phyloP scores from a whole-genome alignment of 2,888 invertebrate genomes.

The Leptinotarsa haldemani region DNA sequence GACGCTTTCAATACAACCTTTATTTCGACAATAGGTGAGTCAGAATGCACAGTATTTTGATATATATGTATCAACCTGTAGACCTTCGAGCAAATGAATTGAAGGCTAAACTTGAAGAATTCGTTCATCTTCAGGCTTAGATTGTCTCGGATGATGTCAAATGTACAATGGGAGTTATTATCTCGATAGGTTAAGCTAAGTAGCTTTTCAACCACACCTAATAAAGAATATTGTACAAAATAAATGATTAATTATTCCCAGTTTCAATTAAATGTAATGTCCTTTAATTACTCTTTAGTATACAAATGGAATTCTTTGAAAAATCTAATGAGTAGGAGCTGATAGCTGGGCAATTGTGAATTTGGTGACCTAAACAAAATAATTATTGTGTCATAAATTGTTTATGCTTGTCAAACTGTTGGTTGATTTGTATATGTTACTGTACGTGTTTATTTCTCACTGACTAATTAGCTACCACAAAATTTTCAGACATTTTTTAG shows the following conservation, averaged over 20 bases:
- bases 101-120: conserved; percentile 37
- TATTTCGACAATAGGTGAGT: conserved; percentile 94
- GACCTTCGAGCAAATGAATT: conserved; percentile 46
- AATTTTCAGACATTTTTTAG: not conserved
- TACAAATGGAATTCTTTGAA: conserved; percentile 28
- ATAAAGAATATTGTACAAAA: conserved; percentile 34
- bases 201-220: conserved; percentile 50
- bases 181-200: conserved; percentile 39
- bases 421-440: conserved; percentile 18
- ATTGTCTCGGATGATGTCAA: conserved; percentile 23
- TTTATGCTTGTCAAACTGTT: conserved; percentile 22
- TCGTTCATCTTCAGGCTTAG: conserved; percentile 12
- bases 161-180: conserved; percentile 9
- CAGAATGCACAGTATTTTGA: conserved; percentile 43
- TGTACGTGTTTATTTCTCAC: conserved; percentile 10
- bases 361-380: conserved; percentile 27
- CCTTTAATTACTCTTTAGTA: conserved; percentile 27
- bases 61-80: conserved; percentile 45
- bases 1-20: conserved; percentile 95
- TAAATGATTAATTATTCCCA: conserved; percentile 28
- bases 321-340: conserved; percentile 20
- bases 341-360: conserved; percentile 1
- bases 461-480: not conserved
- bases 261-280: conserved; percentile 33
- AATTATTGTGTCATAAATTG: conserved; percentile 22